Conservation (phyloP, 1,140 invertebrate species). For the Lepidurus arcticus region DNA sequence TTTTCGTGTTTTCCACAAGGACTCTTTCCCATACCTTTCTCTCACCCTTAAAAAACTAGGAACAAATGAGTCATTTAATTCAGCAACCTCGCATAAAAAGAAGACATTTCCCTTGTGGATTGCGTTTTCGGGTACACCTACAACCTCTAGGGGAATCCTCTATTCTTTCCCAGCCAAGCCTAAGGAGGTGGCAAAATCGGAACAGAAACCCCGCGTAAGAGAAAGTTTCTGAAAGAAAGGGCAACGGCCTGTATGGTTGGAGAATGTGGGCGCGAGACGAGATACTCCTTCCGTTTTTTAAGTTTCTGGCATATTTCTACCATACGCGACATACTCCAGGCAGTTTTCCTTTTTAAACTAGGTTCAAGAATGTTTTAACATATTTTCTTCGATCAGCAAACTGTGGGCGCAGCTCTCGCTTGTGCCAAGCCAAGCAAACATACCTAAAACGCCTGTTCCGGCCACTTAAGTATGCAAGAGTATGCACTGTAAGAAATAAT, state of each 20-base stretch:
- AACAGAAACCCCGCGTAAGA: background rate
- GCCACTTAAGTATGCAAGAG: too few relatives aligned
- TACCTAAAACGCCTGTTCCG: too few relatives aligned
- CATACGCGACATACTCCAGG: too few relatives aligned
- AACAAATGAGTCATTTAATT: background rate
- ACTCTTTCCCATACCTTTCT: conserved; percentile 3
- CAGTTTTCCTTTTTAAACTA: too few relatives aligned
- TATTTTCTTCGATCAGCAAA: too few relatives aligned
- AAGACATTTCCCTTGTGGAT: background rate
- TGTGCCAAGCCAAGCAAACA: too few relatives aligned
- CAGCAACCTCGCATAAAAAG: background rate
- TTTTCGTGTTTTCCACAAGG: background rate
- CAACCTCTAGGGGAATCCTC: background rate
- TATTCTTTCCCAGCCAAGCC: background rate
- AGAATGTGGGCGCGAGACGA: background rate
- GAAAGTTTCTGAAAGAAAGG: background rate
- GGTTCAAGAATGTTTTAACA: too few relatives aligned
- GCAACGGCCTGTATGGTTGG: background rate
- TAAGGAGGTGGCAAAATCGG: background rate
- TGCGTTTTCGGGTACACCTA: background rate
- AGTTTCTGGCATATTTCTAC: background rate
- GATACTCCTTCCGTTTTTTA: background rate
- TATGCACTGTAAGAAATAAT: background rate
- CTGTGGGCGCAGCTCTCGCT: too few relatives aligned
- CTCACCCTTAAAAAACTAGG: background rate